phyloP scores from a whole-genome alignment of 1,140 invertebrate species.

The Rhagoletis zephyria region DNA sequence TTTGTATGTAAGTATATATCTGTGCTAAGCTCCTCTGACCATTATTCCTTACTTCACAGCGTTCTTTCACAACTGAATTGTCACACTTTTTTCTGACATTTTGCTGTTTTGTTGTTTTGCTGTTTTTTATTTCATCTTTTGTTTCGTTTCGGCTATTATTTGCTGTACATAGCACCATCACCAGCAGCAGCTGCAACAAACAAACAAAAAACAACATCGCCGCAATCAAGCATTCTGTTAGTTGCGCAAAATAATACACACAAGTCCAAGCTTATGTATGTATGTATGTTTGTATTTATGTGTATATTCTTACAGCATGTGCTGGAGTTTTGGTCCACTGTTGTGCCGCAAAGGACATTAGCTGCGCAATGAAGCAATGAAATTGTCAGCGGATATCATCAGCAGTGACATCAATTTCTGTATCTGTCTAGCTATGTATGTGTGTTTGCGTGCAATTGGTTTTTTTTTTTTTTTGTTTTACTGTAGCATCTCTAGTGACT shows the following conservation, averaged over 20 bases:
- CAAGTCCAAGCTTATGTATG: neutral
- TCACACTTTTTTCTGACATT: neutral
- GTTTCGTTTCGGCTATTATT: neutral
- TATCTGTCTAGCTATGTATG: neutral
- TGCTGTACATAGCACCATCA: neutral
- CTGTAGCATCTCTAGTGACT: neutral
- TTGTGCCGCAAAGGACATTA: neutral
- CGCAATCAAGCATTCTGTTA: neutral
- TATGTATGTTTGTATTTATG: neutral
- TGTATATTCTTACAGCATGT: neutral
- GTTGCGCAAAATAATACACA: neutral
- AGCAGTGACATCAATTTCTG: neutral
- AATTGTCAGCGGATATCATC: conserved; percentile 32
- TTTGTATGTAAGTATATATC: neutral
- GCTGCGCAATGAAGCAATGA: conserved; percentile 13
- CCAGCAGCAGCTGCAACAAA: neutral
- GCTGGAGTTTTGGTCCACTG: neutral
- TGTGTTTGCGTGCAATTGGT: too few species aligned
- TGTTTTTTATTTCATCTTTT: neutral
- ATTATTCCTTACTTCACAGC: neutral
- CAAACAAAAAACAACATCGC: neutral
- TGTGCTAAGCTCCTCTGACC: neutral
- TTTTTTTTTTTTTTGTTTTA: neutral
- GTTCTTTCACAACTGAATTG: neutral
- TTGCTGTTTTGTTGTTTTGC: neutral